phyloP scores from a whole-genome alignment of 2,797 vertebrate species.

The Aulostomus chinensis region DNA sequence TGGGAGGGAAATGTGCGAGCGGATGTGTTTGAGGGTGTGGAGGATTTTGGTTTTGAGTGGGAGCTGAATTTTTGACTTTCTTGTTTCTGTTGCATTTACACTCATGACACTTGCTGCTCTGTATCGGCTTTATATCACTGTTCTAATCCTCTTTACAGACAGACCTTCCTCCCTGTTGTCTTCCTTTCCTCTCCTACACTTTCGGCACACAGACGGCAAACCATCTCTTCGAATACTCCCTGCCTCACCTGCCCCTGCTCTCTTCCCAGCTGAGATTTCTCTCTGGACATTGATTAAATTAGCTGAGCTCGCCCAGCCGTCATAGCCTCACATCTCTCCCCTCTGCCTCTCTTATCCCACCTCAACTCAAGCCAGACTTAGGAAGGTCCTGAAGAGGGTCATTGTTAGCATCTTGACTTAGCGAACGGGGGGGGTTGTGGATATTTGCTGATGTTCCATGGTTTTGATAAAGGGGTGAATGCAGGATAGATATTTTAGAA shows the following conservation, averaged over 20 bases:
- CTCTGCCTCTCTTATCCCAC: constrained; percentile 17
- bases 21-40: neutral
- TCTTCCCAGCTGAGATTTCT: constrained; percentile 38
- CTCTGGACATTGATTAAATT: constrained; percentile 36
- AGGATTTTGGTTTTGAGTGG: neutral
- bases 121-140: constrained; percentile 45
- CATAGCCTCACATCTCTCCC: constrained; percentile 1
- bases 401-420: too few relatives aligned
- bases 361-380: constrained; percentile 22
- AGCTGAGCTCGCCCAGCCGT: too few relatives aligned
- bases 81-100: constrained; percentile 10
- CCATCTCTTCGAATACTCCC: constrained; percentile 33
- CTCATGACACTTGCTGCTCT: constrained; percentile 10
- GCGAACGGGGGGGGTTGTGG: too few relatives aligned
- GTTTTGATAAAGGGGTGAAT: constrained; percentile 2
- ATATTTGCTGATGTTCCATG: too few relatives aligned
- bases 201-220: constrained; percentile 29
- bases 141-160: constrained; percentile 50
- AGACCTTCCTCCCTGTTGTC: neutral
- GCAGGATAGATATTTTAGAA: constrained; percentile 1
- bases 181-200: constrained; percentile 2
- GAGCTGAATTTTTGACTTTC: constrained; percentile 2
- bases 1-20: too few relatives aligned
- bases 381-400: neutral
- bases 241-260: constrained; percentile 30